Conservation (phyloP, 2,888 invertebrate genomes). For the Adela reaumurella region DNA sequence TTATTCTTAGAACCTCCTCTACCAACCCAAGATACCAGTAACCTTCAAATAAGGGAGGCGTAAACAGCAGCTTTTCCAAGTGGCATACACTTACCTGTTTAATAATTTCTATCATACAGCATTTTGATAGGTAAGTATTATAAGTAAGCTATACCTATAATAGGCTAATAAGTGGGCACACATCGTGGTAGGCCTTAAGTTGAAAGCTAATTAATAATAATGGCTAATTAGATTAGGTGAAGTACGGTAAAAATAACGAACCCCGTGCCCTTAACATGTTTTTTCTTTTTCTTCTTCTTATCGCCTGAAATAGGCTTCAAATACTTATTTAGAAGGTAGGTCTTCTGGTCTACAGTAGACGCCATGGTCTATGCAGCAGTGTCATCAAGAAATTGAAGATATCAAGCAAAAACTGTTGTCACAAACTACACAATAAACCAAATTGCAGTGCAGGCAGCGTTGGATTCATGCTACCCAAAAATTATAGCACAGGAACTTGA, state of each 20-base stretch:
- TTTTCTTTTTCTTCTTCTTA: slow-evolving; percentile 66
- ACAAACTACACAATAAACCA: too few relatives aligned
- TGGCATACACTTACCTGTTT: not conserved
- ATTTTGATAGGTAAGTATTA: not conserved
- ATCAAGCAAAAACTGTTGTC: too few relatives aligned
- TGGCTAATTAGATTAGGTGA: not conserved
- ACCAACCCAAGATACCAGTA: too few relatives aligned
- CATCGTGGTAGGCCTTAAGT: too few relatives aligned
- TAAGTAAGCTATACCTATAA: not conserved
- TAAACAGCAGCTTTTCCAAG: too few relatives aligned
- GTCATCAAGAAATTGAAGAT: not conserved
- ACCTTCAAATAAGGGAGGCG: too few relatives aligned
- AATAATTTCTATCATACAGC: not conserved
- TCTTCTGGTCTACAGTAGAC: slow-evolving; percentile 63
- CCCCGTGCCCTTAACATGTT: slow-evolving; percentile 46
- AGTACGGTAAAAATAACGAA: slow-evolving; percentile 14
- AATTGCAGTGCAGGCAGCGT: too few relatives aligned
- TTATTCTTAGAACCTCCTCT: too few relatives aligned
- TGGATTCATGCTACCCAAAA: too few relatives aligned
- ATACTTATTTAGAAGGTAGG: slow-evolving; percentile 72
- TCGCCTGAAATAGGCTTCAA: slow-evolving; percentile 59
- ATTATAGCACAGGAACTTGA: too few relatives aligned
- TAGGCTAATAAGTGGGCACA: not conserved
- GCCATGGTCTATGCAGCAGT: slow-evolving; percentile 30
- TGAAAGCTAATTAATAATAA: not conserved